These are phyloP conservation scores for Xyliphius kryptos DNA, from an alignment of 2,113 vertebrate genomes.

Conservation along the genomic window DNA sequence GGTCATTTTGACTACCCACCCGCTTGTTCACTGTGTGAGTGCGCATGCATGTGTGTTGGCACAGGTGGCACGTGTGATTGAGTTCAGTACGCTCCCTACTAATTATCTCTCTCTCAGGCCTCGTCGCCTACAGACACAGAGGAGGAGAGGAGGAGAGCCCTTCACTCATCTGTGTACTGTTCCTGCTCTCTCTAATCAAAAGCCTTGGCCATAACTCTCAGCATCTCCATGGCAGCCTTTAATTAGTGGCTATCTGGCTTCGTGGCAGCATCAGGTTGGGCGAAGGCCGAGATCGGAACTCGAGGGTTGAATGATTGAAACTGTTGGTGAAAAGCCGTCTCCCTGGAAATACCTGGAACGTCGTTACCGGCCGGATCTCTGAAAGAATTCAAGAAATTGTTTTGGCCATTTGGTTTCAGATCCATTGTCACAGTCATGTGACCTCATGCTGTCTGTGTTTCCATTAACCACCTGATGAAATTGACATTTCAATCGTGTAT, in stretches of 20 bases:
- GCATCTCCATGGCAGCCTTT: constrained; percentile 48
- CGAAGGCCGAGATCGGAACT: constrained; percentile 7
- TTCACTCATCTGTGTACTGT: constrained; percentile 29
- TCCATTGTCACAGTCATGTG: too few species aligned
- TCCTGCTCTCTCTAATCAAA: constrained; percentile 42
- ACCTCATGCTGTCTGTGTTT: too few species aligned
- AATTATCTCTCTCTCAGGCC: constrained; percentile 42
- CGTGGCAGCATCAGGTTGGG: constrained; percentile 18
- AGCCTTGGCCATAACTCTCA: constrained; percentile 45
- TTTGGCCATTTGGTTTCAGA: too few species aligned
- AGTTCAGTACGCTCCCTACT: constrained; percentile 35
- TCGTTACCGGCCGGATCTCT: too few species aligned
- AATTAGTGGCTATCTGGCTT: constrained; percentile 56
- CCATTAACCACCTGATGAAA: too few species aligned
- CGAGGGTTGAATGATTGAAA: constrained; percentile 22
- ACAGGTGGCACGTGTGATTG: constrained; percentile 44
- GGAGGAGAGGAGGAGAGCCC: constrained; percentile 17
- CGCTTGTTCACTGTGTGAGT: constrained; percentile 25
- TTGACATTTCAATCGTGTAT: too few species aligned
- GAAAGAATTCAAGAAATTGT: too few species aligned
- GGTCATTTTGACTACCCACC: constrained; percentile 40
- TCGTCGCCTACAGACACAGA: constrained; percentile 27
- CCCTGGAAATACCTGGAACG: too few species aligned
- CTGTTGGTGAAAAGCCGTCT: constrained; percentile 7
- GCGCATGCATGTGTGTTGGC: constrained; percentile 21